Conservation (phyloP, 2,888 invertebrate species). For the Amphipoea oculea region DNA sequence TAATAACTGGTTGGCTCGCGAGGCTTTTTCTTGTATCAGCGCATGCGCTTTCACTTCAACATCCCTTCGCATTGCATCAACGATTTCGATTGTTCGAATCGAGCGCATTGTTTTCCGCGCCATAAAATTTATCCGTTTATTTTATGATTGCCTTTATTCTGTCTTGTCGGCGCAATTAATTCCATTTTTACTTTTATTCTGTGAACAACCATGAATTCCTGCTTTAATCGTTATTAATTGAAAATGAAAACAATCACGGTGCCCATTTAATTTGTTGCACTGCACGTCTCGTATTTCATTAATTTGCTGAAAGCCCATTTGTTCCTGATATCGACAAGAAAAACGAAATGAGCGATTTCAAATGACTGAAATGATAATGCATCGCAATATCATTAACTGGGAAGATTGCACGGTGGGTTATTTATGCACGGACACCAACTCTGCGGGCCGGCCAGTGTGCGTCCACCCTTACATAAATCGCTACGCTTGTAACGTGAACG, state of each 20-base stretch:
- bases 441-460: slow-evolving; percentile 71
- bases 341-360: slow-evolving; percentile 76
- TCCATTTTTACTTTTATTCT: slow-evolving; percentile 70
- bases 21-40: slow-evolving; percentile 87
- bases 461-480: slow-evolving; percentile 74
- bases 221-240: slow-evolving; percentile 71
- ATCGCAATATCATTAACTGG: slow-evolving; percentile 83
- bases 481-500: slow-evolving; percentile 65
- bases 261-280: slow-evolving; percentile 62
- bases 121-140: slow-evolving; percentile 82
- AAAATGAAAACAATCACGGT: slow-evolving; percentile 68
- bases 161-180: slow-evolving; percentile 75
- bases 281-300: slow-evolving; percentile 47
- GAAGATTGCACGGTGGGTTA: slow-evolving; percentile 80
- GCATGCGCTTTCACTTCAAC: slow-evolving; percentile 83
- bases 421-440: slow-evolving; percentile 78
- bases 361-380: slow-evolving; percentile 79
- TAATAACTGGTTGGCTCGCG: slow-evolving; percentile 89
- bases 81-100: slow-evolving; percentile 84
- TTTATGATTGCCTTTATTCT: slow-evolving; percentile 81
- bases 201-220: slow-evolving; percentile 61
- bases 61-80: slow-evolving; percentile 81
- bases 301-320: slow-evolving; percentile 64
- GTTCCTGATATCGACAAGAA: slow-evolving; percentile 67
- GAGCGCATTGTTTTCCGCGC: slow-evolving; percentile 85